Percentiles rank a stretch among this genome's conserved stretches.
phyloP scores from a whole-genome alignment of 1,140 invertebrate species.

The Drosophila persimilis region DNA sequence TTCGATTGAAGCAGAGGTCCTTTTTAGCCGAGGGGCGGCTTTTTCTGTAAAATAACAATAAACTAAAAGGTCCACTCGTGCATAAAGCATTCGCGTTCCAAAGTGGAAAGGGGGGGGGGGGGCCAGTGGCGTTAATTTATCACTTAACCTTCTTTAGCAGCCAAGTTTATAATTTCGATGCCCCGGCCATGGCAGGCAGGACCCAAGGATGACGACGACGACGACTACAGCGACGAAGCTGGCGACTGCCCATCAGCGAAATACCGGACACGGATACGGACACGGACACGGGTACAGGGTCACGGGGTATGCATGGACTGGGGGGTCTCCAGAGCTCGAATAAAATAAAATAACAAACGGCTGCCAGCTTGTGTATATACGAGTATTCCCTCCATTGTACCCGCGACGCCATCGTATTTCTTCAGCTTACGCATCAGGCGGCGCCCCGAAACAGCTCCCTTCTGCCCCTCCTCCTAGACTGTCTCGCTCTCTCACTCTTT shows the following conservation, averaged over 20 bases:
- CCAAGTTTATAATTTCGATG: constrained; percentile 78
- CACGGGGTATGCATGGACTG: constrained; percentile 11
- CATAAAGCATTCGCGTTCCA: constrained; percentile 68
- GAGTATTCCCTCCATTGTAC: constrained; percentile 50
- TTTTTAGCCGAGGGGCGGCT: constrained; percentile 30
- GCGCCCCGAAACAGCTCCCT: too few relatives aligned
- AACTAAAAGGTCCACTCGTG: constrained; percentile 76
- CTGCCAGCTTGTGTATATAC: constrained; percentile 42
- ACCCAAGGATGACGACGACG: constrained; percentile 46
- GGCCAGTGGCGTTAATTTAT: constrained; percentile 70
- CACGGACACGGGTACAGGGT: constrained; percentile 8
- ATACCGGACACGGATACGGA: constrained; percentile 35
- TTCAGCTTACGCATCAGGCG: constrained; percentile 56
- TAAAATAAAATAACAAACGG: constrained; percentile 76
- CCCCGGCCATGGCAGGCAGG: constrained; percentile 40
- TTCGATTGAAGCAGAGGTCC: constrained; percentile 38
- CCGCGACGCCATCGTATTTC: constrained; percentile 70
- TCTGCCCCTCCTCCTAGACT: neutral
- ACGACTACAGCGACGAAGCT: constrained; percentile 41
- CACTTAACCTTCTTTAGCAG: constrained; percentile 79
- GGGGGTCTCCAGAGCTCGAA: constrained; percentile 31
- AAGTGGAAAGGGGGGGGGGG: constrained; percentile 13
- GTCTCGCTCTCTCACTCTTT: neutral
- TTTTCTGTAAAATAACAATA: constrained; percentile 67
- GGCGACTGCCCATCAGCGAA: constrained; percentile 70